Conservation (phyloP, 2,113 vertebrate species). For the Nymphicus hollandicus region DNA sequence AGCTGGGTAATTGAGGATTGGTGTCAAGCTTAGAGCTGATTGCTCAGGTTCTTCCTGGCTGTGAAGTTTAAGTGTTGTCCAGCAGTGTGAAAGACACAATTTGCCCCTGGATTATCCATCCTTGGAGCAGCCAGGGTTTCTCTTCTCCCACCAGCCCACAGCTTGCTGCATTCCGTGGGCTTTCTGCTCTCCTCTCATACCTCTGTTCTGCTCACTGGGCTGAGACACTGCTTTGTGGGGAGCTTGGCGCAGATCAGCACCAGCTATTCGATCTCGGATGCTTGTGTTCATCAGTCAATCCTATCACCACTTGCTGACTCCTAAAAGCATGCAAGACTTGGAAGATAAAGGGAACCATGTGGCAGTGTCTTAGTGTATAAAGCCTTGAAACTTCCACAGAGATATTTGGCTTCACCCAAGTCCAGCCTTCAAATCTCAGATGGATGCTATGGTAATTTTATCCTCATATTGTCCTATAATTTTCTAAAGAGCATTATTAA, state of each 20-base stretch:
- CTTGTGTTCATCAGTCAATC: not conserved
- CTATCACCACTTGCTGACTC: accelerated
- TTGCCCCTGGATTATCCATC: not conserved
- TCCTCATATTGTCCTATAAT: not conserved
- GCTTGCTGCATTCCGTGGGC: not conserved
- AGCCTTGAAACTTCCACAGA: not conserved
- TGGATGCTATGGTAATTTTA: not conserved
- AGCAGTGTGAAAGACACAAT: not conserved
- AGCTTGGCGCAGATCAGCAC: not conserved
- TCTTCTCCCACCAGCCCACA: not conserved
- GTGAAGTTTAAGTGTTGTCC: not conserved
- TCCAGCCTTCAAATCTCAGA: not conserved
- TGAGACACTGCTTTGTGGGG: not conserved
- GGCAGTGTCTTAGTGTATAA: not conserved
- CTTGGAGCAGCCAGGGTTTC: not conserved
- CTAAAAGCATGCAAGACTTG: not conserved
- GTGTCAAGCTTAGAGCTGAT: not conserved
- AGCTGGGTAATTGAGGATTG: too few relatives aligned
- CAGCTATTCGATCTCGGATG: accelerated
- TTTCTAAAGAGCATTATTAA: constrained; percentile 11
- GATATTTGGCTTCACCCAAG: not conserved
- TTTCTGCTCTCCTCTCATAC: not conserved
- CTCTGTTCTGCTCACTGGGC: accelerated
- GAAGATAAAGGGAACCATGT: not conserved
- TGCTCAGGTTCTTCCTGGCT: not conserved